These are phyloP conservation scores for Coregonus sp. DNA, from an alignment of 2,797 vertebrate species.

Conservation along the genomic window DNA sequence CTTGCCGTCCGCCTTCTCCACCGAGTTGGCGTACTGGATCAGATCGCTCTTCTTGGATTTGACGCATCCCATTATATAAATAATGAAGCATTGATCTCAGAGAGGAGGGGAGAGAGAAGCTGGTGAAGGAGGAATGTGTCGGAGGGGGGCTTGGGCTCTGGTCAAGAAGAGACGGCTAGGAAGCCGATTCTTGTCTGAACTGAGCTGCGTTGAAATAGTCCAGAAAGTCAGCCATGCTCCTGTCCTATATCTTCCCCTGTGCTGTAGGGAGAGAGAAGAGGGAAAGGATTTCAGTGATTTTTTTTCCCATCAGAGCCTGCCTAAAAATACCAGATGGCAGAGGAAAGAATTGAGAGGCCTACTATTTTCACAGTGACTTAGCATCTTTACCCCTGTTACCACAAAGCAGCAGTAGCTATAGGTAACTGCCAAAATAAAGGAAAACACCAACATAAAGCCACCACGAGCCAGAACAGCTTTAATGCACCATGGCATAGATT, in stretches of 20 bases:
- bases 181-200: slow-evolving; percentile 37
- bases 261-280: slow-evolving; percentile 47
- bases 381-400: slow-evolving; percentile 8
- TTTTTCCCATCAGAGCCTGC: slow-evolving; percentile 23
- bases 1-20: slow-evolving; percentile 56
- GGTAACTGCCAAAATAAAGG: no score
- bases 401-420: neutral
- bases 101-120: neutral
- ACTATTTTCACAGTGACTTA: slow-evolving; percentile 34
- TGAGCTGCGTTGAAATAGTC: slow-evolving; percentile 10
- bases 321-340: slow-evolving; percentile 47
- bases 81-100: slow-evolving; percentile 61
- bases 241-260: slow-evolving; percentile 29
- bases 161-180: slow-evolving; percentile 16
- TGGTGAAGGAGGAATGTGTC: neutral
- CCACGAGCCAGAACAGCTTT: no score
- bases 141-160: neutral
- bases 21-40: slow-evolving; percentile 64
- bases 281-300: slow-evolving; percentile 52
- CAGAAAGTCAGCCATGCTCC: slow-evolving; percentile 29
- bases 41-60: slow-evolving; percentile 88
- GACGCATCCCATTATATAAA: slow-evolving; percentile 89
- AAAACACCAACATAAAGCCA: no score
- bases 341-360: slow-evolving; percentile 18
- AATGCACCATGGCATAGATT: no score